Evolutionary conservation across 2,113 vertebrate genomes (phyloP).

Genomic region (Eonycteris spelaea): DNA sequence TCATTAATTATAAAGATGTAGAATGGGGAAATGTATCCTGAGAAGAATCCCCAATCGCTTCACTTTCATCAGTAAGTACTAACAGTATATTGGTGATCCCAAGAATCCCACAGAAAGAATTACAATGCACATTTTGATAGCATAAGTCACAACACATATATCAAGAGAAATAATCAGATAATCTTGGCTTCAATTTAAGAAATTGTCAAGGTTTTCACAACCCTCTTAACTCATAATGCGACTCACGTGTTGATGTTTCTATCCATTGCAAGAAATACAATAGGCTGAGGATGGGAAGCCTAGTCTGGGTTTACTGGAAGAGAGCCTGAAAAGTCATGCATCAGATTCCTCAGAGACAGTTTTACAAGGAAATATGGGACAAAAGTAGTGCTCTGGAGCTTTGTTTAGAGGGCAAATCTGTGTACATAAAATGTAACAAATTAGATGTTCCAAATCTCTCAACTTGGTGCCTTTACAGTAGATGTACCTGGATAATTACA

Average conservation of each 20-base stretch:
- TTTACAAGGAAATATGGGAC: not conserved
- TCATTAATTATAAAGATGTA: not conserved
- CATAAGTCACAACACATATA: not conserved
- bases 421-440: not conserved
- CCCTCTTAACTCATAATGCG: not conserved
- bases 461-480: not conserved
- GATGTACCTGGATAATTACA: not conserved
- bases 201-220: conserved; percentile 4
- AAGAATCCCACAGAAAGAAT: conserved; percentile 23
- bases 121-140: conserved; percentile 13
- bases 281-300: not conserved
- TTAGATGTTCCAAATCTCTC: not conserved
- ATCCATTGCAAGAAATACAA: not conserved
- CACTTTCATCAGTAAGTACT: not conserved
- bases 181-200: conserved; percentile 23
- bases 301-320: not conserved
- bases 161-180: conserved; percentile 34
- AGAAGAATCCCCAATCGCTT: not conserved
- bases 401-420: not conserved
- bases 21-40: not conserved
- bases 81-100: not conserved
- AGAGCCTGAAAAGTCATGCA: not conserved
- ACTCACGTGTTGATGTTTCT: not conserved
- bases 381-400: not conserved
- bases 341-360: not conserved